Conservation (phyloP, 1,140 invertebrate genomes). For the Colletes gigas region DNA sequence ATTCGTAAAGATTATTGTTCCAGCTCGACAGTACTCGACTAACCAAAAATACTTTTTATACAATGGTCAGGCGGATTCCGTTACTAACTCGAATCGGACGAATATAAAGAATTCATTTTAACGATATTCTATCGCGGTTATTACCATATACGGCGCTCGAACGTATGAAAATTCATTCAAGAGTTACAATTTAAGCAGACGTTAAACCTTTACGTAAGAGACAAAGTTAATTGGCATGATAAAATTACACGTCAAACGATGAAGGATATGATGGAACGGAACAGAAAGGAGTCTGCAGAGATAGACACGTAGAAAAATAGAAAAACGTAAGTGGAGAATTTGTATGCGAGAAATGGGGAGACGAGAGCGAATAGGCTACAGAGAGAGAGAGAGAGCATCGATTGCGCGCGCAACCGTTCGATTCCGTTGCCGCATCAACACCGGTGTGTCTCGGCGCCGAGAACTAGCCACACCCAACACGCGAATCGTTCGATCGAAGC, state of each 20-base stretch:
- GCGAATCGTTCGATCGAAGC: slow-evolving; percentile 18
- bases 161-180: neutral
- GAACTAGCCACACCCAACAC: slow-evolving; percentile 73
- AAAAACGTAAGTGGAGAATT: slow-evolving; percentile 13
- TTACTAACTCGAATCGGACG: too few species aligned
- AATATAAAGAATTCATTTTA: too few species aligned
- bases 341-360: neutral
- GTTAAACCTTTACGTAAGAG: too few species aligned
- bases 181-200: too few species aligned
- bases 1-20: too few species aligned
- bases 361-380: slow-evolving; percentile 7
- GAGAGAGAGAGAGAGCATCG: slow-evolving; percentile 6
- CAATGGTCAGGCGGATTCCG: too few species aligned
- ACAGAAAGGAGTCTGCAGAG: neutral
- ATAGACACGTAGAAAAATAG: neutral
- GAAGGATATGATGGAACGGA: too few species aligned
- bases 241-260: too few species aligned
- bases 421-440: slow-evolving; percentile 73
- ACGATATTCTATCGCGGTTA: too few species aligned
- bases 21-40: too few species aligned
- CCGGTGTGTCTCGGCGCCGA: slow-evolving; percentile 59
- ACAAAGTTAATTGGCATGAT: too few species aligned
- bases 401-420: slow-evolving; percentile 77
- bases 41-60: too few species aligned
- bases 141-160: neutral